These are phyloP conservation scores for Halichoeres trimaculatus DNA, from an alignment of 2,113 vertebrate species.

Conservation along the genomic window DNA sequence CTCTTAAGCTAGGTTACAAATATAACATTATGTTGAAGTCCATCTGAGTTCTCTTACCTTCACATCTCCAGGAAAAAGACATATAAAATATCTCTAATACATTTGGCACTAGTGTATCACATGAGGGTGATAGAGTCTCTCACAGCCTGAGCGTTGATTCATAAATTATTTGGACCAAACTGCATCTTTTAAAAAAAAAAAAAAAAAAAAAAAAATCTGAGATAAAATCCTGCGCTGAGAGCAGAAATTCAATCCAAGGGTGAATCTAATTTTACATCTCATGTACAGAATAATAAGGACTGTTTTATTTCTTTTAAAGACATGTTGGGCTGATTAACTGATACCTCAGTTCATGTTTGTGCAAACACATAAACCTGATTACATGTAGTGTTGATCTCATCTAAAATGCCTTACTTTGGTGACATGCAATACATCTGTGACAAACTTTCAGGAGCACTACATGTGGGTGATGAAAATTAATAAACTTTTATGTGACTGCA, in stretches of 20 bases:
- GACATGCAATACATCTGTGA: constrained; percentile 2
- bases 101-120: constrained; percentile 73
- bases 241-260: constrained; percentile 9
- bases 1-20: constrained; percentile 46
- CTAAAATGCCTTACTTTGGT: background rate
- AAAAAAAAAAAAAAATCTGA: constrained; percentile 31
- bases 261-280: constrained; percentile 6
- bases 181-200: constrained; percentile 31
- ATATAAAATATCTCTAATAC: constrained; percentile 22
- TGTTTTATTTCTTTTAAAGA: background rate
- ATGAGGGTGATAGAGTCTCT: constrained; percentile 37
- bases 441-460: background rate
- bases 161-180: constrained; percentile 32
- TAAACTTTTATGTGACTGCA: no score
- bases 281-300: constrained; percentile 22
- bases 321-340: constrained; percentile 7
- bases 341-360: constrained; percentile 15
- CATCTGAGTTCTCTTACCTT: constrained; percentile 18
- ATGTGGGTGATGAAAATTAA: background rate
- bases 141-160: constrained; percentile 59
- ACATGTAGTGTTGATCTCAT: constrained; percentile 18
- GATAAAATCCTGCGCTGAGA: constrained; percentile 18
- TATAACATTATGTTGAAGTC: constrained; percentile 14
- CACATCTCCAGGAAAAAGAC: constrained; percentile 44
- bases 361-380: constrained; percentile 38